Base-by-base conservation (phyloP, 2,797 vertebrate genomes). In the Lutjanus campechanus region DNA sequence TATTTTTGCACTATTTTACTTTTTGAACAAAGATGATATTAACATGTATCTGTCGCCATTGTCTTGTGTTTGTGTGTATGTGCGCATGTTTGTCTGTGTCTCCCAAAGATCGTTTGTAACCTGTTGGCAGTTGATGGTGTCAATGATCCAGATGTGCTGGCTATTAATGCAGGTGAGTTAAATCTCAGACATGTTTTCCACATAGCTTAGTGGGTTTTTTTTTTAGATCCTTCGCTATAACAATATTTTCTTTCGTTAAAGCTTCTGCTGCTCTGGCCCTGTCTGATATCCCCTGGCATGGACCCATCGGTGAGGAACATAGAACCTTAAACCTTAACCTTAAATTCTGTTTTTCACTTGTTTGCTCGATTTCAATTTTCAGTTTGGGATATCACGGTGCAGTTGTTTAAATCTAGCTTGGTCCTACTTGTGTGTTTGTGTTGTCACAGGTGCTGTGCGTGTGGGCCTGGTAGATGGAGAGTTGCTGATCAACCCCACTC, bases 241-340 rank as follows among this genome's bases (percentile, higher is more conserved):
- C 2, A 20, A 8, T 13, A 15, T 76, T 71, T 78, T 81, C 20
- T 92, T 54, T 47, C 0, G 54, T 65, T 92, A 69, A 89, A 99
- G 98, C 98, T 19, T 99, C 98, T 40, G 96, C 96, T 81, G 98
- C 98, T 46, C 96, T 99, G 69, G 94, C 98, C 0, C 89, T 99
- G 70, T 99, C 98, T 71, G 98, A 99, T 91, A 99, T 99, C 92
- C 98, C 98, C 9, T 99, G 98, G 98, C 93, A 98, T 67, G 98
- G 98, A 82, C 98, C 98, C 54, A 86, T 99, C 78, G 98, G 98
- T 99, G 89, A 95, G 95, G 77, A 84, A 69, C n/a, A 8, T 12
- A 10, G 22, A 56, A 17, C 46, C n/a, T n/a, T n/a, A n/a, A n/a
- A n/a, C n/a, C n/a, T n/a, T 50, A 1, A 16, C 12, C 17, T n/a